Percentiles rank a stretch among this genome's conserved stretches.
Evolutionary conservation across 2,888 invertebrate species (phyloP).

Genomic region (Acronicta psi): DNA sequence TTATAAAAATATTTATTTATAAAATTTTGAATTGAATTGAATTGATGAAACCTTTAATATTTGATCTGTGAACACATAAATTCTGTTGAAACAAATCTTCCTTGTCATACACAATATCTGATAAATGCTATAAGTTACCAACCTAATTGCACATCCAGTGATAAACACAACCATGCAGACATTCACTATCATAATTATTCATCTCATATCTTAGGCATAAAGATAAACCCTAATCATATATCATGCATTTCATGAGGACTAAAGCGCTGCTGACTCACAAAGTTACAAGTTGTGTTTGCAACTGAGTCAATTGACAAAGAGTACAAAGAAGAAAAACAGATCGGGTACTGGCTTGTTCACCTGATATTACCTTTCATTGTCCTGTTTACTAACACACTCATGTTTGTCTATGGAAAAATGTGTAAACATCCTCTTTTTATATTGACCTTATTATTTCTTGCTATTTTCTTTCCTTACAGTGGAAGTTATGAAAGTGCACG

Average conservation of each 20-base stretch:
- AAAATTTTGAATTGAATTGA: no score
- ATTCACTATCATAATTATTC: slow-evolving; percentile 40
- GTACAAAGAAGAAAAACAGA: slow-evolving; percentile 41
- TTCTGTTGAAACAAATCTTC: neutral
- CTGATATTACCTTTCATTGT: slow-evolving; percentile 24
- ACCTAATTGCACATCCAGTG: slow-evolving; percentile 10
- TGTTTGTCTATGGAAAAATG: slow-evolving; percentile 21
- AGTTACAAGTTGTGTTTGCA: slow-evolving; percentile 31
- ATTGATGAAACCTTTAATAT: neutral
- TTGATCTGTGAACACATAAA: neutral
- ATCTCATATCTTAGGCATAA: slow-evolving; percentile 36
- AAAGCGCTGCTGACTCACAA: slow-evolving; percentile 49
- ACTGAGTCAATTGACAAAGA: slow-evolving; percentile 23
- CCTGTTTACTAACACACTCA: slow-evolving; percentile 31
- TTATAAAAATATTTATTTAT: no score
- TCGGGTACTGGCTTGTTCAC: slow-evolving; percentile 21
- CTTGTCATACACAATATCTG: slow-evolving; percentile 4
- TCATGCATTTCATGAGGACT: slow-evolving; percentile 48
- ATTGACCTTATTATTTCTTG: slow-evolving; percentile 12
- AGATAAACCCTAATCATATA: slow-evolving; percentile 48
- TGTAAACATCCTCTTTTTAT: slow-evolving; percentile 37
- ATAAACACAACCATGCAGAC: slow-evolving; percentile 18
- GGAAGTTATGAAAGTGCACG: neutral
- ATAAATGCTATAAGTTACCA: slow-evolving; percentile 7
- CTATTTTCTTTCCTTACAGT: slow-evolving; percentile 10